phyloP scores from a whole-genome alignment of 2,797 vertebrate species.

The Jordanella pulchra region DNA sequence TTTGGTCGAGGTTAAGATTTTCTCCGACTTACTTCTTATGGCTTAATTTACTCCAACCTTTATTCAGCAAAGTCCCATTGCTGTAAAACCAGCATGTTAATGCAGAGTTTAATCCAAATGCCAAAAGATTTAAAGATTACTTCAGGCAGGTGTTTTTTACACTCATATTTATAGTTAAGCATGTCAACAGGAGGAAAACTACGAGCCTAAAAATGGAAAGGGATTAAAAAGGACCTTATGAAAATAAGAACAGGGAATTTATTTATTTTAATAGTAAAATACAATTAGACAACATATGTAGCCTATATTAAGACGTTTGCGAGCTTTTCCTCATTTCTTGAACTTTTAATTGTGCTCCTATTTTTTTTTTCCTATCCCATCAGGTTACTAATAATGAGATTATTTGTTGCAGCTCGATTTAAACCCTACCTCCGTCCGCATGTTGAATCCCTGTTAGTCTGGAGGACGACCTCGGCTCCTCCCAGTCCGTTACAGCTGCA shows the following conservation, averaged over 20 bases:
- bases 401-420: rapidly evolving
- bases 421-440: neutral
- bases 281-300: neutral
- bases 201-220: too few species aligned
- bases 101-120: conserved; percentile 3
- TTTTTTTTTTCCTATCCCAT: neutral
- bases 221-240: too few species aligned
- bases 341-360: neutral
- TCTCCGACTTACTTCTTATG: neutral
- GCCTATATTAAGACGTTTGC: neutral
- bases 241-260: neutral
- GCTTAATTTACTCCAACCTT: neutral
- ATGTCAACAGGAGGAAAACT: neutral
- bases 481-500: conserved; percentile 11
- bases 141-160: neutral
- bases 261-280: neutral
- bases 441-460: conserved; percentile 11
- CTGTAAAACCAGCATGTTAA: neutral
- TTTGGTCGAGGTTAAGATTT: too few species aligned
- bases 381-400: neutral
- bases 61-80: neutral
- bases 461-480: conserved; percentile 14
- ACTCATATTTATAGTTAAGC: neutral
- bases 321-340: neutral
- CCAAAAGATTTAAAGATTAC: neutral